phyloP scores from a whole-genome alignment of 1,140 invertebrate genomes.

The Aphidius gifuensis region DNA sequence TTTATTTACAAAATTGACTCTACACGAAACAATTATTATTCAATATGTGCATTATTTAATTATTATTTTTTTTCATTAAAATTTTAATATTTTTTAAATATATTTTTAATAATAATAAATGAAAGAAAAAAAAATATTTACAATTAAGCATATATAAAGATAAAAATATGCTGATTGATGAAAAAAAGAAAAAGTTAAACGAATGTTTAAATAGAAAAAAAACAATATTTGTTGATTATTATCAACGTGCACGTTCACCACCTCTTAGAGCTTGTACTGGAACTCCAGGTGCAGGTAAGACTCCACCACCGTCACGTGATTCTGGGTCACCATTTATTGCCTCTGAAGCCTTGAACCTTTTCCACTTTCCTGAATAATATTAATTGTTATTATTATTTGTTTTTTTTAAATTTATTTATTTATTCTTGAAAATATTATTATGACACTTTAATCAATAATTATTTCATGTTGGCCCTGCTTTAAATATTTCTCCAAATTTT shows the following conservation, averaged over 20 bases:
- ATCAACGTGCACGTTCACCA: conserved; percentile 45
- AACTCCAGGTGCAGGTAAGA: conserved; percentile 40
- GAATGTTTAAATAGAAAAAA: conserved; percentile 2
- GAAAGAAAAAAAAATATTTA: too few species aligned
- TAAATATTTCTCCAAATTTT: too few species aligned
- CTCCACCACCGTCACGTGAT: conserved; percentile 35
- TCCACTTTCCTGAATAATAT: conserved; percentile 46
- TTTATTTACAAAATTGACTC: too few species aligned
- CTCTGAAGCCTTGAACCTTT: conserved; percentile 48
- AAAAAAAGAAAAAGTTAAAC: background rate
- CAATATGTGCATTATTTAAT: too few species aligned
- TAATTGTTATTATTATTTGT: background rate
- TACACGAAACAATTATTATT: too few species aligned
- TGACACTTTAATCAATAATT: too few species aligned
- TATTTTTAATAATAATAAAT: too few species aligned
- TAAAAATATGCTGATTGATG: too few species aligned
- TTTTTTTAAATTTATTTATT: conserved; percentile 15
- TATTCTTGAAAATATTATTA: background rate
- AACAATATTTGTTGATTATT: background rate
- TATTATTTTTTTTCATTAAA: too few species aligned
- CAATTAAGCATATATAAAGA: too few species aligned
- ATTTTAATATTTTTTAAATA: too few species aligned
- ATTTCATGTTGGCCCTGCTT: too few species aligned
- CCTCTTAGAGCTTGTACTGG: conserved; percentile 42
- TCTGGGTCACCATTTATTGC: conserved; percentile 44